Conservation (phyloP, 1,140 invertebrate species). For the Eupristina koningsbergeri region DNA sequence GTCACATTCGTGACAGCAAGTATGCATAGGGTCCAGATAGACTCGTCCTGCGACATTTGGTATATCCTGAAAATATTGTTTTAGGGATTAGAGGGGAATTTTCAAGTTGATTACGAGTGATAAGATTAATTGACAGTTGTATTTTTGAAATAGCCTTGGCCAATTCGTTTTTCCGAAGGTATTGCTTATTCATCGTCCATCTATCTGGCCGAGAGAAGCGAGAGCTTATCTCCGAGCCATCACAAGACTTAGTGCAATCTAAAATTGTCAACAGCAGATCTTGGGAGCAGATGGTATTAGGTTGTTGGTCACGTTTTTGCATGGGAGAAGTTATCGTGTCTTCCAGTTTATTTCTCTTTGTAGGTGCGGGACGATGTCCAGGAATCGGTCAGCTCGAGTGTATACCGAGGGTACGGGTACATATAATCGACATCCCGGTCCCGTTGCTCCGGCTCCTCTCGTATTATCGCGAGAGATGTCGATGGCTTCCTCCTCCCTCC, state of each 20-base stretch:
- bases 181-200: no score
- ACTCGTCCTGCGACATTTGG: not conserved
- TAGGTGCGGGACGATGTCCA: not conserved
- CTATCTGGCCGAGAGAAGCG: no score
- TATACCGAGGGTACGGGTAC: not conserved
- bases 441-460: not conserved
- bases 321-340: not conserved
- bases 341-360: not conserved
- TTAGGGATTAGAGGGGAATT: not conserved
- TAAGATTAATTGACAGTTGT: no score
- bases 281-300: not conserved
- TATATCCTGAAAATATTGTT: not conserved
- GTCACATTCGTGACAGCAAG: not conserved
- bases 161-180: no score
- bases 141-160: no score
- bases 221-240: not conserved
- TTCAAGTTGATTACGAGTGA: not conserved
- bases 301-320: not conserved
- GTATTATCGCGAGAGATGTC: slow-evolving; percentile 22
- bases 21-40: not conserved
- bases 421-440: not conserved
- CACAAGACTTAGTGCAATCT: not conserved
- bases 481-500: not conserved
- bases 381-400: not conserved
- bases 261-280: not conserved